A percentile compares a stretch with the other conserved stretches of the same genome.
Conservation (phyloP, 1,140 invertebrate species). For the Ruditapes philippinarum region DNA sequence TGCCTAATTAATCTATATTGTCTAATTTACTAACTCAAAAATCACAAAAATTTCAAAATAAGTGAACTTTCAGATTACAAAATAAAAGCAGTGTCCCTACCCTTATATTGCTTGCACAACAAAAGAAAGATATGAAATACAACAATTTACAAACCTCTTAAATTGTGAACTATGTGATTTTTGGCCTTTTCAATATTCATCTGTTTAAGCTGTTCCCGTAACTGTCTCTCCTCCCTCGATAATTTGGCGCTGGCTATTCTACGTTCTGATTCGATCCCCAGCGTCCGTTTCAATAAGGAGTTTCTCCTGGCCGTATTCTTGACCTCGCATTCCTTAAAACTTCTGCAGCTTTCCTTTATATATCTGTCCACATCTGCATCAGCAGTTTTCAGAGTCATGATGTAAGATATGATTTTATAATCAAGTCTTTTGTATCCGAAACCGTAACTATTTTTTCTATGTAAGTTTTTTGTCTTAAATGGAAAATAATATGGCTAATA, state of each 20-base stretch:
- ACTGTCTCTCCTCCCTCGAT: constrained; percentile 71
- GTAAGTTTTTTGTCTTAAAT: too few species aligned
- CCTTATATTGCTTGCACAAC: too few species aligned
- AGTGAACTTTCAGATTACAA: too few species aligned
- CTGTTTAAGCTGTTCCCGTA: constrained; percentile 71
- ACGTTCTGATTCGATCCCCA: constrained; percentile 74
- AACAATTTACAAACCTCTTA: constrained; percentile 71
- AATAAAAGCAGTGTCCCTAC: too few species aligned
- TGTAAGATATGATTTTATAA: too few species aligned
- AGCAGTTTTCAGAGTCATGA: background rate
- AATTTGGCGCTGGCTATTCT: constrained; percentile 68
- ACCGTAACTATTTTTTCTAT: too few species aligned
- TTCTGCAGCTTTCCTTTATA: constrained; percentile 75
- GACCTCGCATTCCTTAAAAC: constrained; percentile 73
- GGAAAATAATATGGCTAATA: too few species aligned
- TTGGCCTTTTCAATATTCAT: constrained; percentile 77
- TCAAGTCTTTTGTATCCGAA: too few species aligned
- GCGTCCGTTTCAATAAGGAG: constrained; percentile 77
- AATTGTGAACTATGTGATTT: constrained; percentile 44
- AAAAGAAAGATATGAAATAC: too few species aligned
- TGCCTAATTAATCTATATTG: too few species aligned
- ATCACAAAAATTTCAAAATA: too few species aligned
- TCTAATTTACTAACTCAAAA: too few species aligned
- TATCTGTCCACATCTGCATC: constrained; percentile 69
- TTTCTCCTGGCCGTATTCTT: constrained; percentile 76